Evolutionary conservation across 2,113 vertebrate species (phyloP), one percentile per base, ranked within the genome.

Genomic region (Marcusenius ussheri): DNA sequence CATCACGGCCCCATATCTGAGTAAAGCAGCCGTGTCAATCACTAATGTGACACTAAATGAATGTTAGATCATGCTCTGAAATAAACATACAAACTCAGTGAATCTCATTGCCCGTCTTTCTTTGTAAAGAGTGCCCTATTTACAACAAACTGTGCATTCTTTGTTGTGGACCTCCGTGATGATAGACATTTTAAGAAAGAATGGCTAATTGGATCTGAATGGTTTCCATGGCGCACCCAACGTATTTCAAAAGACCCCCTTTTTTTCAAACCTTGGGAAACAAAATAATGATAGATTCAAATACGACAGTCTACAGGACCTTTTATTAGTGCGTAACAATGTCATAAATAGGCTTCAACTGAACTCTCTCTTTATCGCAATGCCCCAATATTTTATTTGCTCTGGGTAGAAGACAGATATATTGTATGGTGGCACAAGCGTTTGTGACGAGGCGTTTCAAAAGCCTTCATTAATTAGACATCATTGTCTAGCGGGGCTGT

Each of bases 401-500:
- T 88, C 70, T 90, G 89, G 89, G 89, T 92, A 89, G 85, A 93
- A 92, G 91, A 90, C 90, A 91, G 90, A 93, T 93, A 95, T 93
- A 93, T 90, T 90, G 92, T 93, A 94, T 93, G 95, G 95, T 92
- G 90, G 92, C 92, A 91, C 93, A 95, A 94, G 94, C 95, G 95
- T 94, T 95, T 95, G 93, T 95, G 91, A 95, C 92, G 90, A 85
- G 92, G 86, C 91, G 89, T 94, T 92, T 94, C 95, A 93, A 94
- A 93, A 93, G 93, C 92, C 89, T 45, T 88, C 92, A 93, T 95
- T 93, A 93, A 93, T 95, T 93, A 95, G 92, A 92, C 53, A 66
- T 62, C 88, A 90, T 91, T 88, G 77, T 91, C 94, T 92, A 74
- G 89, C 90, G 83, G 62, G 90, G 77, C 45, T 93, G 93, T 95